phyloP scores from a whole-genome alignment of 2,888 invertebrate species.

The Drosophila conformis region DNA sequence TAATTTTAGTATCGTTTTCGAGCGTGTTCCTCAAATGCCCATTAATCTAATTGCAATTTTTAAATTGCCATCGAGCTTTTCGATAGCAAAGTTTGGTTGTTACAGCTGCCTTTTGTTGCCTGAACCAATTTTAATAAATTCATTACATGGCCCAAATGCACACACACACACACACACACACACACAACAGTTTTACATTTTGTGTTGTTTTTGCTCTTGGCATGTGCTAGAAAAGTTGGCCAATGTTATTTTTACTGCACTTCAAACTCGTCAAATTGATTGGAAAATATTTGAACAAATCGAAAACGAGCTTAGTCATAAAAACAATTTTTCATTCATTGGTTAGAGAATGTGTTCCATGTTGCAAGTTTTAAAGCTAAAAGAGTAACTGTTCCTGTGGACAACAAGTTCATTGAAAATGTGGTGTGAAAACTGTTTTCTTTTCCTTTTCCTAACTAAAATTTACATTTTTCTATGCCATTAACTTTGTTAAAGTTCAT shows the following conservation, averaged over 20 bases:
- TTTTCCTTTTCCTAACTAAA: background rate
- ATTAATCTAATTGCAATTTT: constrained; percentile 67
- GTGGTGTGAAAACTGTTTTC: background rate
- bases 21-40: constrained; percentile 46
- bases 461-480: background rate
- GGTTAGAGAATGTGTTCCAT: background rate
- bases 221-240: constrained; percentile 49
- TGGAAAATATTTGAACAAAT: constrained; percentile 46
- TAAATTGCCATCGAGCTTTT: constrained; percentile 38
- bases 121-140: constrained; percentile 57
- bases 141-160: constrained; percentile 31
- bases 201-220: constrained; percentile 21
- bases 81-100: constrained; percentile 13
- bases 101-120: constrained; percentile 32
- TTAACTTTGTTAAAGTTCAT: background rate
- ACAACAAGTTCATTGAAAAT: background rate
- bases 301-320: constrained; percentile 12
- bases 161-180: constrained; percentile 5
- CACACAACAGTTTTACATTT: background rate
- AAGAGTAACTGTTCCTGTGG: background rate
- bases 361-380: background rate
- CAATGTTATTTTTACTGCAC: constrained; percentile 47
- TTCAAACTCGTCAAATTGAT: constrained; percentile 52
- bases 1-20: constrained; percentile 25
- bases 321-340: constrained; percentile 19